Evolutionary conservation across 1,140 invertebrate species (phyloP), one percentile per base, ranked within the genome.

Genomic region (Aethina tumida): DNA sequence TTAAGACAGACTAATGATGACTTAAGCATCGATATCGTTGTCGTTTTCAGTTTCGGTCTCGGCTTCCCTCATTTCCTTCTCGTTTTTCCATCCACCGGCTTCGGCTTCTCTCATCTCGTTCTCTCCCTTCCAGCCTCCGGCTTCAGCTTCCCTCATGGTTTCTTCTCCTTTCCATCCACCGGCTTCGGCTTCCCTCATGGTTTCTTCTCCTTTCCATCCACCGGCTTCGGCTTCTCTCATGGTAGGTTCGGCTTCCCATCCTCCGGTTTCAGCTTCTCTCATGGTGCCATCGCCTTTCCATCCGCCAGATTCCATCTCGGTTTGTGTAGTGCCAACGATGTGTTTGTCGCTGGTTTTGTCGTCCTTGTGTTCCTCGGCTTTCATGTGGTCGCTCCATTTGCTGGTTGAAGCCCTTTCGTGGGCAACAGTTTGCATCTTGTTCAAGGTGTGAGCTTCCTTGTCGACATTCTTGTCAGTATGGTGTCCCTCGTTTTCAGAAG

Each of bases 351-450:
- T 4, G 10, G 15, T 31, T n/a, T 3, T 12, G 10, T 31, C 37
- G 24, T 29, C 24, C 14, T 43, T 26, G 8, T 6, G 30, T 17
- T 20, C 22, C 14, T 14, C 28, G 20, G 18, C 10, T 24, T 24
- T 24, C 8, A 33, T 33, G 12, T 35, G 32, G 18, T 20, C 14
- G 14, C 17, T 17, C 43, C 43, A 49, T 16, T 29, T 19, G 19
- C 22, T 21, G 13, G 29, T 35, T 1, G 30, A 28, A 12, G 28
- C 22, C 7, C 46, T 39, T 30, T 48, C 38, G 29, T 53, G 39
- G 7, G 45, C 5, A 10, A 52, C 39, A 31, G 49, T 28, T 13
- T 48, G 41, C 46, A 56, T 52, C 24, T 45, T 49, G 16, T 52
- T 34, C 17, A 47, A 20, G 1, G 51, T 53, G 16, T 50, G 46